Base-by-base conservation (phyloP, 2,113 vertebrate species). In the Anas platyrhynchos region DNA sequence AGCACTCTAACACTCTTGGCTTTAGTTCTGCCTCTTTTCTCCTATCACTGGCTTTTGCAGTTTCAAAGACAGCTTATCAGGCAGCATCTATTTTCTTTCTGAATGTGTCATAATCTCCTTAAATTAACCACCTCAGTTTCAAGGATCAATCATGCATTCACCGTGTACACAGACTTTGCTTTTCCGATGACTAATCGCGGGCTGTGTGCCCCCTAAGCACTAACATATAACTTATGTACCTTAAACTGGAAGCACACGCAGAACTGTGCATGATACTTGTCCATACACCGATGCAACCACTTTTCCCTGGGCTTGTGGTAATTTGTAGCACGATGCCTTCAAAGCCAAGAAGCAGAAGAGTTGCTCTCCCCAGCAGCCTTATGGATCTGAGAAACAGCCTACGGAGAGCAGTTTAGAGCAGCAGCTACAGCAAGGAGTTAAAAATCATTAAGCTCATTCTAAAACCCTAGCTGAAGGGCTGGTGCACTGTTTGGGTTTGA, bases 401-500 rank as follows among this genome's bases (percentile, higher is more conserved):
- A 36, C 13, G 25, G 38, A 55, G 41, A 91, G 44, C 7, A 54
- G 23, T 58, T 76, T 46, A 75, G 87, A 77, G 29, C 56, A 81
- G 29, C 16, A 67, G 76, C 44, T 83, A 72, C 48, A 91, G 14
- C 73, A 94, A 95, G 52, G 88, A 95, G 91, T 97, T 96, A 97
- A 95, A 96, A 74, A 82, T 20, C 72, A 75, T 71, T 78, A 94
- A 83, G 12, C 65, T 91, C 69, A 62, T 69, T 93, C 80, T 86
- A 92, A 92, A 96, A 84, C 31, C 76, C 34, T 50, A 54, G 72
- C 79, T 95, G 78, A 96, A 89, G 54, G 83, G 48, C 65, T 74
- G 68, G 77, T 65, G 56, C 76, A 46, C 76, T 94, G 90, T 88
- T 96, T 95, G 82, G 78, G 83, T 93, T 87, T 94, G 94, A 94